Base-by-base conservation (phyloP, 2,888 invertebrate species). In the Aleiodes testaceus region DNA sequence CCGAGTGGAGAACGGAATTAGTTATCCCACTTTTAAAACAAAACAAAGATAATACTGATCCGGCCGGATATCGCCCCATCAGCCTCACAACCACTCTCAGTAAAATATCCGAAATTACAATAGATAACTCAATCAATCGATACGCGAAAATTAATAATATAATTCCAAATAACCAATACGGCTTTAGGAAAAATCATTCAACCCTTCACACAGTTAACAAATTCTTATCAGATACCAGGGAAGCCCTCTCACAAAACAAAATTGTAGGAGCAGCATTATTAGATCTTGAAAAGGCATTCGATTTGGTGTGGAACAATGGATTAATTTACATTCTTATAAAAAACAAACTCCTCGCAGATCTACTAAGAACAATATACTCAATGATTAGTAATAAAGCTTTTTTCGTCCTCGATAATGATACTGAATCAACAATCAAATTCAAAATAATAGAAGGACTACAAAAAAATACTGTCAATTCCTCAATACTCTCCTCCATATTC, bases 51-150 rank as follows among this genome's bases (percentile, higher is more conserved):
- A 50, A 53, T 1, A 20, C 61, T 1, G 42, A 69, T n/a, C 65
- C 74, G 0, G 9, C 71, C 1, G 75, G 72, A 47, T 76, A 78
- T 22, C 14, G 72, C 2, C 75, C 77, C 3, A 77, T 78, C n/a
- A 78, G 77, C 18, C 71, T 70, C 16, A 36, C 20, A 4, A n/a
- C n/a, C n/a, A n/a, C n/a, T n/a, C 9, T 68, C 11, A 68, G 68
- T 16, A 68, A 68, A 30, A 45, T 16, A 26, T 67, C n/a, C 18
- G 75, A 36, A 66, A 65, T 26, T 69, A 70, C 61, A 45, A 59
- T 76, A 2, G 61, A 69, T 53, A 69, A 75, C 59, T 47, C 18
- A n/a, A 55, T 73, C 1, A 30, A 59, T 0, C n/a, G 18, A 20
- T 2, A 42, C 14, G 20, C n/a, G n/a, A n/a, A n/a, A n/a, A n/a